These are phyloP conservation scores for Antennarius striatus DNA, from an alignment of 2,113 vertebrate genomes.

Conservation along the genomic window DNA sequence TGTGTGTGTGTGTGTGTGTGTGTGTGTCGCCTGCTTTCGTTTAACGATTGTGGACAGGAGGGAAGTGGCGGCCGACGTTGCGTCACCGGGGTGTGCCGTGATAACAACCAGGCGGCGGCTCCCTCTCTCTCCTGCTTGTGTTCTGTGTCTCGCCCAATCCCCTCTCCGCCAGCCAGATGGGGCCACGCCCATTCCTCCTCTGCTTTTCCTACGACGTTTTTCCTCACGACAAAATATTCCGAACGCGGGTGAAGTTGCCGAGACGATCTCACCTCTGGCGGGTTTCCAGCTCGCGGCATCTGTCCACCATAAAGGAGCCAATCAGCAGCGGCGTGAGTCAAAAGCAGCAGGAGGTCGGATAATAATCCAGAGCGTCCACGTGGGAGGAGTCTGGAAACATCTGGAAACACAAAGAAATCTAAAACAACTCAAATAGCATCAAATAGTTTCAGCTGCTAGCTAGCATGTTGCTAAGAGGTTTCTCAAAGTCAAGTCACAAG, in stretches of 20 bases:
- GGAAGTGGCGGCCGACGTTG: slow-evolving; percentile 50
- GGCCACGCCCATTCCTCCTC: slow-evolving; percentile 63
- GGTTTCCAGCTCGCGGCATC: slow-evolving; percentile 39
- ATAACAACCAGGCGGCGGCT: slow-evolving; percentile 61
- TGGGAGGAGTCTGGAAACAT: no score
- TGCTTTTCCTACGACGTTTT: background rate
- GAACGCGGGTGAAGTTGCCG: no score
- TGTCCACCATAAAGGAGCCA: slow-evolving; percentile 40
- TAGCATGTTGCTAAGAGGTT: no score
- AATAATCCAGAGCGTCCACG: background rate
- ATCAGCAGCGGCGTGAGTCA: slow-evolving; percentile 35
- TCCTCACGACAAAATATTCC: no score
- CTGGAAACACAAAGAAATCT: background rate
- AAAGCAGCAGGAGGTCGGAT: slow-evolving; percentile 6
- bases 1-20: slow-evolving; percentile 20
- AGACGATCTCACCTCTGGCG: slow-evolving; percentile 19
- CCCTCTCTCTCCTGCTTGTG: slow-evolving; percentile 18
- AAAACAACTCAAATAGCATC: no score
- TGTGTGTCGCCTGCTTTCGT: slow-evolving; percentile 17
- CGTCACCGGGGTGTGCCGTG: slow-evolving; percentile 74
- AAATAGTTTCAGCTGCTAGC: no score
- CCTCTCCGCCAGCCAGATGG: slow-evolving; percentile 53
- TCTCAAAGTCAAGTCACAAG: no score
- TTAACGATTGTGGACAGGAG: slow-evolving; percentile 40
- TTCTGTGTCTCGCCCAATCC: slow-evolving; percentile 1